A percentile compares a stretch with the other conserved stretches of the same genome.
These are phyloP conservation scores for Ernsta delagoae DNA, from an alignment of 2,888 invertebrate species.

Conservation along the genomic window DNA sequence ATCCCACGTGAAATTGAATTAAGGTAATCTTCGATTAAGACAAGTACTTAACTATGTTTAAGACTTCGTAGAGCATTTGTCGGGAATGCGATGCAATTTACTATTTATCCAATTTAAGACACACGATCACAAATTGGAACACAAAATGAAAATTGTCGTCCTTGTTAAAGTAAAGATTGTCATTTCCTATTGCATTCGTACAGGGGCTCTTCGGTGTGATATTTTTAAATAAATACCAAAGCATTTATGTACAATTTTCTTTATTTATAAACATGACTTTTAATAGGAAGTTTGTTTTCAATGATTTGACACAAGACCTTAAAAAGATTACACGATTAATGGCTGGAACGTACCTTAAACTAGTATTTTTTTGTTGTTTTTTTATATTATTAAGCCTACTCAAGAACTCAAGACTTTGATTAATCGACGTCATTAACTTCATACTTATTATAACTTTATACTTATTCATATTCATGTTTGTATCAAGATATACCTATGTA, in stretches of 20 bases:
- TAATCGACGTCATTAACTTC: neutral
- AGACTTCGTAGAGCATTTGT: slow-evolving; percentile 22
- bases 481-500: neutral
- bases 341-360: neutral
- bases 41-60: slow-evolving; percentile 11
- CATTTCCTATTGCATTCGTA: slow-evolving; percentile 40
- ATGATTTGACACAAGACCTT: neutral
- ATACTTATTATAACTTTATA: too few relatives aligned
- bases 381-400: neutral
- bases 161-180: slow-evolving; percentile 47
- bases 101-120: slow-evolving; percentile 61
- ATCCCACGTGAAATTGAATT: slow-evolving; percentile 56
- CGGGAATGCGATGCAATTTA: slow-evolving; percentile 47
- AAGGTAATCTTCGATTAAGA: slow-evolving; percentile 58
- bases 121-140: slow-evolving; percentile 49
- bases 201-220: too few relatives aligned
- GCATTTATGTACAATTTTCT: too few relatives aligned
- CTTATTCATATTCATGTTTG: neutral
- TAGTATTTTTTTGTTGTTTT: slow-evolving; percentile 2
- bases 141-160: slow-evolving; percentile 54
- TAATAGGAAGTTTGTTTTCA: neutral
- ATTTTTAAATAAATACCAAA: too few relatives aligned
- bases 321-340: neutral
- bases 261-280: neutral
- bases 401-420: neutral